Percentiles rank a stretch among this genome's conserved stretches.
phyloP scores from a whole-genome alignment of 2,888 invertebrate species.

The Chouioia cunea region DNA sequence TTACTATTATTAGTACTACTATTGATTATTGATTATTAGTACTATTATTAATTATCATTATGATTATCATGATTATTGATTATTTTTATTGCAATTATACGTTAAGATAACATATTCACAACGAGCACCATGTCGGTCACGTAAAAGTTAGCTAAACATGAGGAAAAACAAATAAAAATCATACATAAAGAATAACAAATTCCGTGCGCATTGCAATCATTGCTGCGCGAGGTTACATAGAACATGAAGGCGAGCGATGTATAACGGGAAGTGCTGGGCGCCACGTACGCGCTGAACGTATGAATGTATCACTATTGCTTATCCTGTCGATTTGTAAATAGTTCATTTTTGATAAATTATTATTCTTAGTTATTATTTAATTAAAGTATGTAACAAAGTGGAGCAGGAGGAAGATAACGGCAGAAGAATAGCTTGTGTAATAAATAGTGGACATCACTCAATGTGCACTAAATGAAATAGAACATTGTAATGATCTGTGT shows the following conservation, averaged over 20 bases:
- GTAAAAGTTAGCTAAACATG: constrained; percentile 33
- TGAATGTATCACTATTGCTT: constrained; percentile 57
- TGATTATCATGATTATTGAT: constrained; percentile 36
- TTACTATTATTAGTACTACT: constrained; percentile 28
- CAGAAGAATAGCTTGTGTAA: constrained; percentile 11
- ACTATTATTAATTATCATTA: constrained; percentile 32
- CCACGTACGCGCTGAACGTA: constrained; percentile 4
- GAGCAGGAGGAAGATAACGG: constrained; percentile 10
- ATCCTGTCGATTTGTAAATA: constrained; percentile 67
- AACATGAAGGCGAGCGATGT: no score
- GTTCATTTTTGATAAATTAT: constrained; percentile 65
- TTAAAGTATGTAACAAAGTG: constrained; percentile 33
- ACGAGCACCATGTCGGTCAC: constrained; percentile 52
- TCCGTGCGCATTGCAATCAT: no score
- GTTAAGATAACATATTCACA: constrained; percentile 53
- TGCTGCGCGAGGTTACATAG: not conserved
- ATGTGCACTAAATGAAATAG: constrained; percentile 35
- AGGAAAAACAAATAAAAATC: not conserved
- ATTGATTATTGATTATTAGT: constrained; percentile 17
- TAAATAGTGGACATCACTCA: constrained; percentile 30
- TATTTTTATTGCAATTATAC: constrained; percentile 44
- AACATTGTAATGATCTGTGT: constrained; percentile 30
- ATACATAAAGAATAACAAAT: no score
- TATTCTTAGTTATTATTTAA: constrained; percentile 52
- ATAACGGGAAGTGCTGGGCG: no score